Evolutionary conservation across 1,140 invertebrate genomes (phyloP).

Genomic region (Brachystomella parvula): DNA sequence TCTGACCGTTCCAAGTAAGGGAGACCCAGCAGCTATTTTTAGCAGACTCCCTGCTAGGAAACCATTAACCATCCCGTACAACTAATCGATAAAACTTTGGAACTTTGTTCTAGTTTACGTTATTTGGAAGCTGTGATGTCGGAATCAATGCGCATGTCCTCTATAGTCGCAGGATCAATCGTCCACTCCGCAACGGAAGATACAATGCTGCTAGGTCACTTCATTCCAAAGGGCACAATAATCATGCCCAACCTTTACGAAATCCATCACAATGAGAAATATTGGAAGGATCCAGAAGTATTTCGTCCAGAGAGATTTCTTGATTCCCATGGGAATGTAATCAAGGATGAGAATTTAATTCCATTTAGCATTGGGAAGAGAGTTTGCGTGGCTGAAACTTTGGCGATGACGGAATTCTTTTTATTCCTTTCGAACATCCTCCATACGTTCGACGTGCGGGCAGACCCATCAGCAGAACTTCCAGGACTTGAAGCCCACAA

Average conservation of each 20-base stretch:
- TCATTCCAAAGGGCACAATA: not conserved
- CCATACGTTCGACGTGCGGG: not conserved
- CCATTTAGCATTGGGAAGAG: not conserved
- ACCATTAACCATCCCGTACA: no score
- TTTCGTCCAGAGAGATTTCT: no score
- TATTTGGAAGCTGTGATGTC: no score
- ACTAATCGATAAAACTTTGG: no score
- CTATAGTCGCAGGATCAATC: not conserved
- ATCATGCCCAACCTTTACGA: not conserved
- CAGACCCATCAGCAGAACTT: not conserved
- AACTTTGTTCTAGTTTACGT: no score
- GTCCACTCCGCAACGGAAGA: not conserved
- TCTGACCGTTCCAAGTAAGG: no score
- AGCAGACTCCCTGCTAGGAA: no score
- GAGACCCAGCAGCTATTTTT: no score
- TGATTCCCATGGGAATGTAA: not conserved
- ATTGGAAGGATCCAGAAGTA: not conserved
- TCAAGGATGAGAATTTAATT: not conserved
- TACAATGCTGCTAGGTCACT: not conserved
- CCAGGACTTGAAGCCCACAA: not conserved
- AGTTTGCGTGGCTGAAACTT: not conserved
- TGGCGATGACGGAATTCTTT: not conserved
- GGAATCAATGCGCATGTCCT: no score
- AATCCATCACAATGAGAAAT: conserved; percentile 2
- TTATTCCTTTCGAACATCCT: not conserved